phyloP scores from a whole-genome alignment of 2,113 vertebrate species.

The Thymallus thymallus region DNA sequence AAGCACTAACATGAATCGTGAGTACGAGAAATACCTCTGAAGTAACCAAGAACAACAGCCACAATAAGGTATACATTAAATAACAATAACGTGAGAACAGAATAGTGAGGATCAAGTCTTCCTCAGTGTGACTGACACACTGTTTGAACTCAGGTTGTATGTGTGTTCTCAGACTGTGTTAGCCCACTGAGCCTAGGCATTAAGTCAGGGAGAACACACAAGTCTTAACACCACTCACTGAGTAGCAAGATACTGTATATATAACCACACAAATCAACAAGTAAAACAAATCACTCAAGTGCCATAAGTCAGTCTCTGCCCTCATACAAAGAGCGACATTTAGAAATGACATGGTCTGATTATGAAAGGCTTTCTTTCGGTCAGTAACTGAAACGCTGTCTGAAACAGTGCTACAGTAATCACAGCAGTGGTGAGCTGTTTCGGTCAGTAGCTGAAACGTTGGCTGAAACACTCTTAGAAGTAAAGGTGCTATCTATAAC shows the following conservation, averaged over 20 bases:
- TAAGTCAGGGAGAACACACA: too few species aligned
- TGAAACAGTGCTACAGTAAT: not conserved
- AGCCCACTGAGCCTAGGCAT: too few species aligned
- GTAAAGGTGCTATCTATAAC: too few species aligned
- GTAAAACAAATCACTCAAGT: not conserved
- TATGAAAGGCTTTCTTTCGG: not conserved
- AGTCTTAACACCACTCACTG: not conserved
- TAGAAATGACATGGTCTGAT: not conserved
- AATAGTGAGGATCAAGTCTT: too few species aligned
- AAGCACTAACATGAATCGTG: not conserved
- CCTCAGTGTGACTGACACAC: too few species aligned
- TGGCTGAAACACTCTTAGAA: too few species aligned
- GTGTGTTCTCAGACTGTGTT: too few species aligned
- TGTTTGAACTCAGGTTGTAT: too few species aligned
- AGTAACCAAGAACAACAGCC: not conserved
- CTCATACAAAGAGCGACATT: not conserved
- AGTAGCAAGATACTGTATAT: not conserved
- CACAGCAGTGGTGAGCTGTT: too few species aligned
- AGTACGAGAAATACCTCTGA: not conserved
- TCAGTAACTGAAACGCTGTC: not conserved
- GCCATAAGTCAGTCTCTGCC: not conserved
- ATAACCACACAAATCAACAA: slow-evolving; percentile 4
- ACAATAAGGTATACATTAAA: too few species aligned
- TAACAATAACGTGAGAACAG: too few species aligned
- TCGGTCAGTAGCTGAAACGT: too few species aligned